Conservation (phyloP, 2,888 invertebrate genomes). For the Drosophila neonasuta region DNA sequence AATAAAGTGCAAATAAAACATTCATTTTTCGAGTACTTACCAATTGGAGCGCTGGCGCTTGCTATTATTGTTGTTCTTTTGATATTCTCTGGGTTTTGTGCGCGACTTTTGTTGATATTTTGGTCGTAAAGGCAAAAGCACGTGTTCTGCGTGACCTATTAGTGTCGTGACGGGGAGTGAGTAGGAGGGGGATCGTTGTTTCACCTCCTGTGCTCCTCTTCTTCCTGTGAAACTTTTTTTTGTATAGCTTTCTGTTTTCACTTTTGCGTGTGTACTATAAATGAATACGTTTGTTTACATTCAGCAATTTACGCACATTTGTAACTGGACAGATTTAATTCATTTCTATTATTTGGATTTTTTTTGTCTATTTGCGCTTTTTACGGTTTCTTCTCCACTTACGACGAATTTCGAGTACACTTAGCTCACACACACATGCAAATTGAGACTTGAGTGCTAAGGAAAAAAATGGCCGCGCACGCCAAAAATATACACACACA, state of each 20-base stretch:
- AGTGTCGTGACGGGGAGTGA: not conserved
- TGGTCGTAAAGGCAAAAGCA: constrained; percentile 47
- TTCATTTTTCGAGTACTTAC: constrained; percentile 48
- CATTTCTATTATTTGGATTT: constrained; percentile 33
- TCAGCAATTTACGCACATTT: constrained; percentile 51
- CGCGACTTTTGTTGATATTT: constrained; percentile 45
- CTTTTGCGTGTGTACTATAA: constrained; percentile 25
- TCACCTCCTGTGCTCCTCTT: constrained; percentile 17
- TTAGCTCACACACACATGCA: constrained; percentile 42
- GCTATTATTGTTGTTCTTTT: constrained; percentile 37
- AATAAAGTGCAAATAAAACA: constrained; percentile 36
- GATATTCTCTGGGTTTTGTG: constrained; percentile 19
- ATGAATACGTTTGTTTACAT: constrained; percentile 38
- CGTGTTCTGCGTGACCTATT: constrained; percentile 54
- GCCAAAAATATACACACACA: constrained; percentile 75
- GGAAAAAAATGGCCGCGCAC: constrained; percentile 80
- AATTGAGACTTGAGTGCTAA: constrained; percentile 47
- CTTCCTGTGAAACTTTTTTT: constrained; percentile 19
- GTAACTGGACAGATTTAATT: constrained; percentile 4
- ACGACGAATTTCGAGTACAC: constrained; percentile 49
- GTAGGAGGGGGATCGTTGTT: constrained; percentile 12
- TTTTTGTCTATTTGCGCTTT: constrained; percentile 38
- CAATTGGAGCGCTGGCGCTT: constrained; percentile 51
- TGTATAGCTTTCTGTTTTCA: constrained; percentile 34
- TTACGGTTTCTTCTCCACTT: constrained; percentile 60